These are phyloP conservation scores for Thelaira solivaga DNA, from an alignment of 2,888 invertebrate species.

Conservation along the genomic window DNA sequence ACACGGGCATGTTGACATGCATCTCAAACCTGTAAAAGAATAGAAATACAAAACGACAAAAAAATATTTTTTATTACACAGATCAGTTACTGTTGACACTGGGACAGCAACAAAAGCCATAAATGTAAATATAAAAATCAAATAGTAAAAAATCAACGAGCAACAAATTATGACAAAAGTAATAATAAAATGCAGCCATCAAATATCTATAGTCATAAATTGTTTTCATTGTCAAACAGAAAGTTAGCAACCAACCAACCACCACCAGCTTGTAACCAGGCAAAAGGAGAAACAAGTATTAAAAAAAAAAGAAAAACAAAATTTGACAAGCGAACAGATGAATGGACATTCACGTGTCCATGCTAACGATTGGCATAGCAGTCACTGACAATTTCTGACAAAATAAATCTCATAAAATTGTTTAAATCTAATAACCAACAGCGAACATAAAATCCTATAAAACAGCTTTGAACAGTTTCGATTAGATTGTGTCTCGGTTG, in stretches of 20 bases:
- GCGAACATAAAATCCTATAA: not conserved
- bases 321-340: too few relatives aligned
- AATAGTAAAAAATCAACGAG: slow-evolving; percentile 19
- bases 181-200: slow-evolving; percentile 54
- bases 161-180: slow-evolving; percentile 51
- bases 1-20: slow-evolving; percentile 39
- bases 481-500: not conserved
- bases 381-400: slow-evolving; percentile 32
- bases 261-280: not conserved
- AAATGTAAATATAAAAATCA: slow-evolving; percentile 11
- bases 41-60: not conserved
- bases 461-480: not conserved
- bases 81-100: not conserved
- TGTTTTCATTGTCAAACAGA: slow-evolving; percentile 52
- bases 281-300: too few relatives aligned
- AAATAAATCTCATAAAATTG: slow-evolving; percentile 30
- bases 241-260: slow-evolving; percentile 9
- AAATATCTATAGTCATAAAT: slow-evolving; percentile 51
- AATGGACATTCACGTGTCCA: not conserved
- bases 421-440: slow-evolving; percentile 5
- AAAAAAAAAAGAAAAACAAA: too few relatives aligned
- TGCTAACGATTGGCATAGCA: not conserved
- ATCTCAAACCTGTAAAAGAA: not conserved
- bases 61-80: not conserved
- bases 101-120: not conserved